Conservation (phyloP, 2,888 invertebrate genomes). For the Papilio demoleus region DNA sequence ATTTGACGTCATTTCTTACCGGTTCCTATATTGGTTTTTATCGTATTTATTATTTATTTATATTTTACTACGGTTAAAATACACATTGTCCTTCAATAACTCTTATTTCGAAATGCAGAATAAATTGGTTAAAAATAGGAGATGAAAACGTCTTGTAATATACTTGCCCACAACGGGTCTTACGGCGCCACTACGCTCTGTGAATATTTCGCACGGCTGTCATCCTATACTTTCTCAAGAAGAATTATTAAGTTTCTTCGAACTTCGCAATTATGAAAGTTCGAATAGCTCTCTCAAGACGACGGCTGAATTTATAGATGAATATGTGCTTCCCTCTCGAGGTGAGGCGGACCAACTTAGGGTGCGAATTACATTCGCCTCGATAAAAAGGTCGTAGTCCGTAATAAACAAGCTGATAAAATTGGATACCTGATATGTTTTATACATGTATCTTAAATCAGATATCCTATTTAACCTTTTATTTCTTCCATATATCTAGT, state of each 20-base stretch:
- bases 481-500: constrained; percentile 38
- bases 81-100: background rate
- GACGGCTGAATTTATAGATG: constrained; percentile 82
- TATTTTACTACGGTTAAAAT: background rate
- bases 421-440: constrained; percentile 50
- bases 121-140: constrained; percentile 40
- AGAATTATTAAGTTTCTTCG: constrained; percentile 83
- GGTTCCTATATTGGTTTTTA: constrained; percentile 9
- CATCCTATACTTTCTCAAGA: constrained; percentile 79
- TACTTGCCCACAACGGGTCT: constrained; percentile 68
- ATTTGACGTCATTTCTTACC: constrained; percentile 46
- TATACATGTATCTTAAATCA: constrained; percentile 45
- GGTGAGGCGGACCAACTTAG: constrained; percentile 59
- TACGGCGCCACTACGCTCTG: constrained; percentile 71
- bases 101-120: background rate
- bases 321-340: constrained; percentile 71
- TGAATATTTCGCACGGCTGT: constrained; percentile 81
- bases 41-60: constrained; percentile 3
- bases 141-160: constrained; percentile 66
- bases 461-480: constrained; percentile 42
- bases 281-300: constrained; percentile 82
- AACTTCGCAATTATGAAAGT: constrained; percentile 84
- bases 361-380: constrained; percentile 55
- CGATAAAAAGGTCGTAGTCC: constrained; percentile 50
- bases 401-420: constrained; percentile 52